A percentile compares a stretch with the other conserved stretches of the same genome.
These are phyloP conservation scores for Chaitophorus viminalis DNA, from an alignment of 2,888 invertebrate species.

Conservation along the genomic window DNA sequence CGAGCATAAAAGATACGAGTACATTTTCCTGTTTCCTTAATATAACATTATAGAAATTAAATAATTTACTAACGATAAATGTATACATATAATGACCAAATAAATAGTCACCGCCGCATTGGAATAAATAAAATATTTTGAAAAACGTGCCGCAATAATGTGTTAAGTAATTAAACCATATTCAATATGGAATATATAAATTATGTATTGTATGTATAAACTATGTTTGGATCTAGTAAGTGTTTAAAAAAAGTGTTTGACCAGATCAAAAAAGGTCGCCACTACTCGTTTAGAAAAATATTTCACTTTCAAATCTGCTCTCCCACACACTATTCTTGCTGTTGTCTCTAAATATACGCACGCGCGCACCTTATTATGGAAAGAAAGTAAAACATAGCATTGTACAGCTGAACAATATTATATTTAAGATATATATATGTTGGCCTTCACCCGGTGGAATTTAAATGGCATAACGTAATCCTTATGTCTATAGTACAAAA, in stretches of 20 bases:
- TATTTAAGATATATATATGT: not conserved
- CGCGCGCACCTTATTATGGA: slow-evolving; percentile 1
- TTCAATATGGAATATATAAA: not conserved
- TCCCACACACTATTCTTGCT: slow-evolving; percentile 41
- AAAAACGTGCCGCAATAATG: not conserved
- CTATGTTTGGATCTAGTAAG: slow-evolving; percentile 13
- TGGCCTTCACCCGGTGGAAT: slow-evolving; percentile 34
- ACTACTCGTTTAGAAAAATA: slow-evolving; percentile 40
- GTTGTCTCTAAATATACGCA: slow-evolving; percentile 9
- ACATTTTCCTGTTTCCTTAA: too few species aligned
- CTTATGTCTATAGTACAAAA: slow-evolving; percentile 1
- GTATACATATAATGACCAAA: not conserved
- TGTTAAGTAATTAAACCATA: not conserved
- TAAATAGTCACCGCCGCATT: too few species aligned
- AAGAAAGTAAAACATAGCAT: slow-evolving; percentile 51
- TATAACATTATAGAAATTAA: not conserved
- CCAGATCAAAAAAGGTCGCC: slow-evolving; percentile 43
- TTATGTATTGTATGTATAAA: not conserved
- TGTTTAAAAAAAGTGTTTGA: slow-evolving; percentile 32
- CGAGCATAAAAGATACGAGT: not conserved
- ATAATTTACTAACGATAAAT: not conserved
- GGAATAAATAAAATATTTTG: not conserved
- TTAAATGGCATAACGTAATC: slow-evolving; percentile 22
- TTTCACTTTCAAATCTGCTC: slow-evolving; percentile 59
- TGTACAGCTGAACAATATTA: slow-evolving; percentile 28